phyloP scores from a whole-genome alignment of 2,113 vertebrate species.

The Ascaphus truei region DNA sequence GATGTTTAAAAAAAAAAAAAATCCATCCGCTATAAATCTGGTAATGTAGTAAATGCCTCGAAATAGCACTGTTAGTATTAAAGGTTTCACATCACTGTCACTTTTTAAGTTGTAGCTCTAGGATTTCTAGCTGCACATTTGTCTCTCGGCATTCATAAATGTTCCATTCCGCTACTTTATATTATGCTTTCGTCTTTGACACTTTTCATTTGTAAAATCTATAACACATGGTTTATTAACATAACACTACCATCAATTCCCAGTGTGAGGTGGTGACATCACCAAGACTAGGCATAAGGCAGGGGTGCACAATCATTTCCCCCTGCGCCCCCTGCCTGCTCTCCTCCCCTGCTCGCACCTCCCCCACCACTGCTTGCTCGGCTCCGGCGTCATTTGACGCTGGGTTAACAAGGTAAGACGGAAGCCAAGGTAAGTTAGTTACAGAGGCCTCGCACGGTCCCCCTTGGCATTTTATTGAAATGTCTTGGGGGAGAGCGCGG shows the following conservation, averaged over 20 bases:
- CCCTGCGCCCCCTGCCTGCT: neutral
- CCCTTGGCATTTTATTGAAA: too few relatives aligned
- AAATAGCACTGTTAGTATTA: neutral
- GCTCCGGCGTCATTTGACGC: too few relatives aligned
- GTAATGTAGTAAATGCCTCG: neutral
- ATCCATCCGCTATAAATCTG: neutral
- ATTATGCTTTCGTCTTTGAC: neutral
- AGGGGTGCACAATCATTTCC: too few relatives aligned
- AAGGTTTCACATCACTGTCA: neutral
- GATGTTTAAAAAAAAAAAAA: neutral
- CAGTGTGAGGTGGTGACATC: too few relatives aligned
- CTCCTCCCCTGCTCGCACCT: neutral
- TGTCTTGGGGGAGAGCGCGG: too few relatives aligned
- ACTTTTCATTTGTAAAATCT: neutral
- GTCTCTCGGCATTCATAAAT: neutral
- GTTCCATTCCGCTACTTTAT: neutral
- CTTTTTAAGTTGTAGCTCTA: neutral
- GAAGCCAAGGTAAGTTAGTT: too few relatives aligned
- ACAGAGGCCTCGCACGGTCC: too few relatives aligned
- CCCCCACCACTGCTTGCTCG: neutral
- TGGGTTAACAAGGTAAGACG: too few relatives aligned
- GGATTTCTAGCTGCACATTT: neutral
- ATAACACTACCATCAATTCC: too few relatives aligned
- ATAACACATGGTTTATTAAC: neutral
- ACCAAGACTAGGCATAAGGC: too few relatives aligned